phyloP scores from a whole-genome alignment of 2,113 vertebrate species.

The Hucho hucho region DNA sequence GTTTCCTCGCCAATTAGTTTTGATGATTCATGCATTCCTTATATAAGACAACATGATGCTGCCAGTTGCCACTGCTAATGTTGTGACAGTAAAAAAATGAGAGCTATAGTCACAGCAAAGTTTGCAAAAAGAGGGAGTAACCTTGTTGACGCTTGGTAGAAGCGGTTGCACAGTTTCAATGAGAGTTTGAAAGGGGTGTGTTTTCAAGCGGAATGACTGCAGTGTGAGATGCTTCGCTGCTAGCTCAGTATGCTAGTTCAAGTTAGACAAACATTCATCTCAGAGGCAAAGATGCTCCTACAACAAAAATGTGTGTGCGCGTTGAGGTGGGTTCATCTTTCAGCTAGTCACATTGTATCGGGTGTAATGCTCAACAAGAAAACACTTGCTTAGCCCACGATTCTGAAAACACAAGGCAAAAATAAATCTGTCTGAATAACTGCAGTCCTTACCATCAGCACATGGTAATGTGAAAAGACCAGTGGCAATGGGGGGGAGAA shows the following conservation, averaged over 20 bases:
- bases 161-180: neutral
- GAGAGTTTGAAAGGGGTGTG: neutral
- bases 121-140: neutral
- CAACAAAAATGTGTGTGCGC: slow-evolving; percentile 2
- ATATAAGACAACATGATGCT: neutral
- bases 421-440: neutral
- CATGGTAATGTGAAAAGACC: neutral
- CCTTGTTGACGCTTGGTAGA: neutral
- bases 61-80: neutral
- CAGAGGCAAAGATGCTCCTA: neutral
- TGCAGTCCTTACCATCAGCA: neutral
- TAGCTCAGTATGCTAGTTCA: neutral
- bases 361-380: neutral
- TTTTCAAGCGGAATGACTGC: neutral
- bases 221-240: neutral
- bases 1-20: neutral
- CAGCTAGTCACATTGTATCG: neutral
- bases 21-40: neutral
- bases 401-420: neutral
- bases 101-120: neutral
- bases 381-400: neutral
- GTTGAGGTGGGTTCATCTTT: neutral
- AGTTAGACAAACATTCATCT: neutral
- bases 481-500: neutral
- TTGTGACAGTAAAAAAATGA: neutral